Percentiles rank a stretch among this genome's conserved stretches.
Conservation (phyloP, 92 coral and sea anemone species). For the Blastomussa wellsi region DNA sequence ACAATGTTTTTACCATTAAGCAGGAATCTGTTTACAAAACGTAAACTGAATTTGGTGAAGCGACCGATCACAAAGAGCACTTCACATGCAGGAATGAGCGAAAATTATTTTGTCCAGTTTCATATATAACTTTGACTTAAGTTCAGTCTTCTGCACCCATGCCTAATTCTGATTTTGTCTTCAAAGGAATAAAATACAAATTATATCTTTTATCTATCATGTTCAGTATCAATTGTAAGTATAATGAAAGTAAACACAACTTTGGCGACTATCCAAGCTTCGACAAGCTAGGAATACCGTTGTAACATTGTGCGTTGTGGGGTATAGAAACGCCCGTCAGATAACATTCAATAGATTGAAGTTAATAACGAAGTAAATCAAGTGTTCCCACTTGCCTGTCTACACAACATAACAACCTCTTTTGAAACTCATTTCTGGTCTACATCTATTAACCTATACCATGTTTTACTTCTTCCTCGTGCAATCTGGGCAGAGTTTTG, state of each 20-base stretch:
- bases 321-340: neutral
- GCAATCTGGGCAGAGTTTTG: neutral
- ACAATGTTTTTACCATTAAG: neutral
- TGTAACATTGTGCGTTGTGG: too few species aligned
- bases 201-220: neutral
- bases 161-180: neutral
- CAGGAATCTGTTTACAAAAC: neutral
- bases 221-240: neutral
- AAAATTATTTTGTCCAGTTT: neutral
- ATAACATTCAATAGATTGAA: neutral
- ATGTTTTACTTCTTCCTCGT: neutral
- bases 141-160: neutral
- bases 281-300: too few species aligned
- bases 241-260: neutral
- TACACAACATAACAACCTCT: neutral
- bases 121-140: neutral
- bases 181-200: neutral
- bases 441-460: neutral
- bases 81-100: neutral
- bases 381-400: slow-evolving; percentile 21
- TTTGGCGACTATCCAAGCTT: neutral
- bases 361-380: slow-evolving; percentile 21
- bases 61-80: neutral
- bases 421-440: neutral
- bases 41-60: neutral